Conservation (phyloP, 2,797 vertebrate species). For the Carcharodon carcharias region DNA sequence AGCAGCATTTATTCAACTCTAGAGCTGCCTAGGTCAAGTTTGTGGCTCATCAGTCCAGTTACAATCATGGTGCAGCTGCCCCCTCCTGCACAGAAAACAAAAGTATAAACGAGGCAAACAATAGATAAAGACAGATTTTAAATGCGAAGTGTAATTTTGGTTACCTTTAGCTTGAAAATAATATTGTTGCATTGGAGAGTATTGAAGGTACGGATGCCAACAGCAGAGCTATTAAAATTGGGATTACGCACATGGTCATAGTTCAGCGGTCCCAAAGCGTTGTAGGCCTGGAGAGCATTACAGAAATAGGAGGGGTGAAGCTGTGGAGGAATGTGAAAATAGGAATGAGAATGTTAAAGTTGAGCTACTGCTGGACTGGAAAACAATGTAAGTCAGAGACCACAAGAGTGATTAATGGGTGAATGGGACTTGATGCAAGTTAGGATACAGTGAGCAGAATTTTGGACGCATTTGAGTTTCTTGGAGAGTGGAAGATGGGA, state of each 20-base stretch:
- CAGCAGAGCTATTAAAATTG: not conserved
- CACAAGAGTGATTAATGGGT: not conserved
- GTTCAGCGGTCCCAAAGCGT: not conserved
- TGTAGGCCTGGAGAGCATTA: too few relatives aligned
- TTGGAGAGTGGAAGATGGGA: not conserved
- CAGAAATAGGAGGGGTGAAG: too few relatives aligned
- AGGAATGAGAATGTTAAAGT: not conserved
- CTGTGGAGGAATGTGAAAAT: not conserved
- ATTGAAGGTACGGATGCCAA: not conserved
- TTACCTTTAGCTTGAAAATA: not conserved
- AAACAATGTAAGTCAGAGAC: not conserved
- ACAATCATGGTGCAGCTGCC: not conserved
- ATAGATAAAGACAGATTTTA: not conserved
- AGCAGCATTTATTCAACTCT: not conserved
- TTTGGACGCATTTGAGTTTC: not conserved
- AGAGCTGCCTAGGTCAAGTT: not conserved
- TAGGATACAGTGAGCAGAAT: not conserved
- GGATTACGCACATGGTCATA: not conserved
- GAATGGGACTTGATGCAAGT: not conserved
- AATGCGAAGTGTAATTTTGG: not conserved
- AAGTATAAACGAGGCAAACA: not conserved
- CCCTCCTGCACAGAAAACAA: not conserved
- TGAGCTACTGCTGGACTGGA: not conserved
- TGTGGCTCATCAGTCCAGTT: not conserved
- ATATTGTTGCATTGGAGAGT: not conserved